phyloP scores from a whole-genome alignment of 2,113 vertebrate genomes.

The Psilopogon haemacephalus region DNA sequence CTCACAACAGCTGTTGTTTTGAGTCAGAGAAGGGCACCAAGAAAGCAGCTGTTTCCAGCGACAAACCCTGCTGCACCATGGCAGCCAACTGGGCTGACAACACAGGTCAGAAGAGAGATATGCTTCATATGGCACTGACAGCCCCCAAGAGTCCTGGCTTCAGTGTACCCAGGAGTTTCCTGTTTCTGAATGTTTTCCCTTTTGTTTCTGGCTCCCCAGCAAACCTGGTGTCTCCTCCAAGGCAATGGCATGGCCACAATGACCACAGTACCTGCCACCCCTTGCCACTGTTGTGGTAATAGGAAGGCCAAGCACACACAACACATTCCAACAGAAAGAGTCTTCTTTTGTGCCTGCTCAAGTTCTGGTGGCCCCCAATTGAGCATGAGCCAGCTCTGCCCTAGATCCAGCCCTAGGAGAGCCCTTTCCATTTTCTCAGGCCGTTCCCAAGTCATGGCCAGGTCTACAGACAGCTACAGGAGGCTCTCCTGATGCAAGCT shows the following conservation, averaged over 20 bases:
- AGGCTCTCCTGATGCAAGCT: neutral
- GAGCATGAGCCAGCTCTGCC: neutral
- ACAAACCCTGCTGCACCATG: neutral
- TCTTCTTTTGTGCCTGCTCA: neutral
- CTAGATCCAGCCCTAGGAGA: neutral
- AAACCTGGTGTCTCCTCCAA: neutral
- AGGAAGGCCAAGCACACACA: rapidly evolving
- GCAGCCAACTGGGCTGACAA: rapidly evolving
- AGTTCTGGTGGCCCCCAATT: neutral
- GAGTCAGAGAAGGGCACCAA: neutral
- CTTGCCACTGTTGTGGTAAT: rapidly evolving
- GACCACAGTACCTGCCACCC: rapidly evolving
- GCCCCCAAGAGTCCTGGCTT: neutral
- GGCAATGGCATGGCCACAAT: rapidly evolving
- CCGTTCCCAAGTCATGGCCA: neutral
- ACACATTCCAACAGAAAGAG: neutral
- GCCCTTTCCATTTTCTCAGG: neutral
- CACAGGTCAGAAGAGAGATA: neutral
- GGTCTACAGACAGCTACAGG: neutral
- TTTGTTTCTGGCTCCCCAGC: neutral
- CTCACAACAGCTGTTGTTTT: neutral
- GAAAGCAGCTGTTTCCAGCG: neutral
- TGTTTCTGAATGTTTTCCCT: neutral
- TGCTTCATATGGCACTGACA: neutral
- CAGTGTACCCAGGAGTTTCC: rapidly evolving